Base-by-base conservation (phyloP, 1,140 invertebrate genomes). In the Aethina tumida region DNA sequence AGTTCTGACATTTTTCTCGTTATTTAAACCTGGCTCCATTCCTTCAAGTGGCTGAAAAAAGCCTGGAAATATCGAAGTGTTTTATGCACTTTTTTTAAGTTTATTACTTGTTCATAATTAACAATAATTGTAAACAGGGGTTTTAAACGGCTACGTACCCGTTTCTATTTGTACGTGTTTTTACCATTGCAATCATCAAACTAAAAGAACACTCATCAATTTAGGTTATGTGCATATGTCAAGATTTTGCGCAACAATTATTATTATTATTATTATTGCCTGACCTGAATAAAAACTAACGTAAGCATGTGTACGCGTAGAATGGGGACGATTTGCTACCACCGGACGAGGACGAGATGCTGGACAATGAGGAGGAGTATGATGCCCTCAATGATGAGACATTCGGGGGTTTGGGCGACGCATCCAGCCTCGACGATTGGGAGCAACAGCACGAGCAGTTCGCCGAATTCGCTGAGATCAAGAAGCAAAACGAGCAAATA, bases 331-430 rank as follows among this genome's bases (percentile, higher is more conserved):
- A 49, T 45, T 38, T 54, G 17, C 30, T 58, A 39, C 51, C 50
- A 29, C 49, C 51, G 3, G 72, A 72, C 51, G 74, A 73, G 41
- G 71, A 69, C 33, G 75, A 79, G 29, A 73, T 74, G 22, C 65
- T 70, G 35, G 74, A 73, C 45, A 75, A 74, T 39, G 81, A 84
- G 51, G 83, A 84, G 43, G 84, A 87, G 50, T 90, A 89, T 64
- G 86, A 91, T 71, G 80, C 85, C 1, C 70, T 90, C 37, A 92
- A 92, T 57, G 84, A 90, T 68, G 85, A 91, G 63, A 92, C 88
- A 1, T 91, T 92, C 66, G 86, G 86, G 22, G 73, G 74, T 29
- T 77, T 79, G 44, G 71, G 73, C 56, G 58, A 71, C 41, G 56
- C 54, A 5, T 45, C 47, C 20, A 43, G 43, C 38, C 45, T 56